Base-by-base conservation (phyloP, 1,140 invertebrate species). In the Leptinotarsa texana region DNA sequence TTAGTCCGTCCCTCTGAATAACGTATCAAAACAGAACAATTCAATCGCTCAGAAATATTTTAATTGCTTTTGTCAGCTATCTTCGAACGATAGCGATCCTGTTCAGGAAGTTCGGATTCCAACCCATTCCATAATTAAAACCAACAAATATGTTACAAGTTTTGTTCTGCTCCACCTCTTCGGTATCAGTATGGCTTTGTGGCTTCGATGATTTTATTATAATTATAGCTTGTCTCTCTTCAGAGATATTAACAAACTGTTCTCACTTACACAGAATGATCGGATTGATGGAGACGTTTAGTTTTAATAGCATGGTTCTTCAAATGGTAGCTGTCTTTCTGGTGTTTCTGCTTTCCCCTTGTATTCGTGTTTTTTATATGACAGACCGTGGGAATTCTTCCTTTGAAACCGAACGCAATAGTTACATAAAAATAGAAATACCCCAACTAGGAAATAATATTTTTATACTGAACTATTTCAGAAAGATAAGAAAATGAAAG, bases 1-100 rank as follows among this genome's bases (percentile, higher is more conserved):
- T 57, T 57, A 57, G 51, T 18, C 51, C 51, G 51, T 57, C 51
- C 51, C 51, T 17, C 51, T 57, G 51, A 57, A 57, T 57, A 57
- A 57, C 51, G 51, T 57, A 57, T 57, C 51, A 57, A 57, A 57
- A 57, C 51, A 57, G 51, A 57, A 57, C 51, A 57, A 13, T 57
- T 57, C 51, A 15, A 57, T 57, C 51, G 51, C 15, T 57, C 51
- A 17, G 51, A 57, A 57, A 57, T 57, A 57, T 57, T 57, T 57
- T 57, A 57, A 57, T 57, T 57, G 51, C 51, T 57, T 57, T 57
- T 57, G 51, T 57, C 51, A 57, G 13, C 51, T 17, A 3, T 57
- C 4, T 18, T 57, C 51, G 51, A 57, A 57, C 51, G 51, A 57
- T 17, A 57, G 51, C 51, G 51, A 57, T 57, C 51, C 15, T 57